These are phyloP conservation scores for Pocota personata DNA, from an alignment of 2,888 invertebrate species.

Conservation along the genomic window DNA sequence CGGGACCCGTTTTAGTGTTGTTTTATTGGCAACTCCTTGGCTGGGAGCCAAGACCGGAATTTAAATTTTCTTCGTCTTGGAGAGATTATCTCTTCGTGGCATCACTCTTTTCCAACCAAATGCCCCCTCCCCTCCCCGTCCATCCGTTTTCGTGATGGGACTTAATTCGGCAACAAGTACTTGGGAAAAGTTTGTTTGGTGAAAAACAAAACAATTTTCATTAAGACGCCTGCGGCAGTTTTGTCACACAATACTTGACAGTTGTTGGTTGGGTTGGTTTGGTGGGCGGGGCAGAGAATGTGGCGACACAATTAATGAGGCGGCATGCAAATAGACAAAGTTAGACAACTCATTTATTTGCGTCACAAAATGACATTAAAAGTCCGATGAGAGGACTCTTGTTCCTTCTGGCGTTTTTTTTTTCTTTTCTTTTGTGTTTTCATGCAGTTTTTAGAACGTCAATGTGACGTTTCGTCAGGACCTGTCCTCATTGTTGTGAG, in stretches of 20 bases:
- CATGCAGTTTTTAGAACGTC: conserved; percentile 28
- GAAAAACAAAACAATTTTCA: conserved; percentile 73
- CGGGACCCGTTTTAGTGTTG: conserved; percentile 60
- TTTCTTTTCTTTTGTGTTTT: neutral
- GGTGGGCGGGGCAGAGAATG: conserved; percentile 24
- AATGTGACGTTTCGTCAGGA: conserved; percentile 33
- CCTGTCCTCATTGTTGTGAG: conserved; percentile 55
- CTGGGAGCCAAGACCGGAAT: conserved; percentile 53
- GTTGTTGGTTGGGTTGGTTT: neutral
- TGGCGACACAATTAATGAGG: conserved; percentile 71
- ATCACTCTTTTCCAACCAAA: neutral
- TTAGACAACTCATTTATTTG: conserved; percentile 69
- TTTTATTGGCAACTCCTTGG: conserved; percentile 61
- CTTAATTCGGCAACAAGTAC: conserved; percentile 73
- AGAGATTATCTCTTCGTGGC: conserved; percentile 55
- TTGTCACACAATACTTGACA: conserved; percentile 58
- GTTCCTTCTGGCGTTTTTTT: neutral
- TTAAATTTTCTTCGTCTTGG: conserved; percentile 58
- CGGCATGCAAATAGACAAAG: conserved; percentile 63
- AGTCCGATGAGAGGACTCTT: conserved; percentile 16
- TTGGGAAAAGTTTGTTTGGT: conserved; percentile 45
- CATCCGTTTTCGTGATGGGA: conserved; percentile 23
- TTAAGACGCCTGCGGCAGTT: conserved; percentile 69
- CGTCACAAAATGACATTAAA: conserved; percentile 51
- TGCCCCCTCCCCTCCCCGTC: neutral